Conservation (phyloP, 1,140 invertebrate species). For the Rhynchophorus ferrugineus region DNA sequence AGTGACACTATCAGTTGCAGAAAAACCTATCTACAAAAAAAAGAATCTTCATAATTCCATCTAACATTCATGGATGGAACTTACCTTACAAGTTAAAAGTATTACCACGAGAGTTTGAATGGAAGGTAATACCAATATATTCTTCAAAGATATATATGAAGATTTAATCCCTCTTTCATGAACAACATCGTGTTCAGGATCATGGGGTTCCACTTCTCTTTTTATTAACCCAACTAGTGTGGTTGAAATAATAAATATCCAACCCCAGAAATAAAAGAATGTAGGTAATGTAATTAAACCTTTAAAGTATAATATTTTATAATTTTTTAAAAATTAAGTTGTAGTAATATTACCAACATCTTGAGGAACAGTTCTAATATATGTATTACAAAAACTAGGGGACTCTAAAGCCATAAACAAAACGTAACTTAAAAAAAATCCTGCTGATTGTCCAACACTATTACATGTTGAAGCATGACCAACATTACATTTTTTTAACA, state of each 20-base stretch:
- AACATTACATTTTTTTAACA: slow-evolving; percentile 93
- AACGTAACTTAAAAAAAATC: slow-evolving; percentile 96
- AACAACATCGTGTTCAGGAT: slow-evolving; percentile 41
- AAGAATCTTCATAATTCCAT: background rate
- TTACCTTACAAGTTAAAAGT: slow-evolving; percentile 85
- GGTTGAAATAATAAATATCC: slow-evolving; percentile 84
- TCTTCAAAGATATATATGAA: slow-evolving; percentile 78
- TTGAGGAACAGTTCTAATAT: slow-evolving; percentile 68
- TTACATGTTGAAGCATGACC: slow-evolving; percentile 99
- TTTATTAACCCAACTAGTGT: slow-evolving; percentile 87
- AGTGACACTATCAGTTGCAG: slow-evolving; percentile 91
- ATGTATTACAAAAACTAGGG: slow-evolving; percentile 90
- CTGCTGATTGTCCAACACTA: slow-evolving; percentile 95
- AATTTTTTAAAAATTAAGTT: background rate
- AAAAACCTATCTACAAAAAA: slow-evolving; percentile 78
- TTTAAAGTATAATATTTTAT: slow-evolving; percentile 16
- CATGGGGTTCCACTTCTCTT: slow-evolving; percentile 56
- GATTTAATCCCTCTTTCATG: slow-evolving; percentile 45
- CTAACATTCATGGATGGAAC: slow-evolving; percentile 4
- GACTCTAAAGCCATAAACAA: slow-evolving; percentile 97
- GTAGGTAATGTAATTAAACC: slow-evolving; percentile 81
- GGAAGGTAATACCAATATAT: slow-evolving; percentile 77
- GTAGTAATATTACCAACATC: slow-evolving; percentile 44
- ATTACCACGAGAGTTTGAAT: slow-evolving; percentile 72
- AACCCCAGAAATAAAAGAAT: slow-evolving; percentile 94